Evolutionary conservation across 2,113 vertebrate genomes (phyloP), one percentile per base, ranked within the genome.

Genomic region (Syngnathus floridae): DNA sequence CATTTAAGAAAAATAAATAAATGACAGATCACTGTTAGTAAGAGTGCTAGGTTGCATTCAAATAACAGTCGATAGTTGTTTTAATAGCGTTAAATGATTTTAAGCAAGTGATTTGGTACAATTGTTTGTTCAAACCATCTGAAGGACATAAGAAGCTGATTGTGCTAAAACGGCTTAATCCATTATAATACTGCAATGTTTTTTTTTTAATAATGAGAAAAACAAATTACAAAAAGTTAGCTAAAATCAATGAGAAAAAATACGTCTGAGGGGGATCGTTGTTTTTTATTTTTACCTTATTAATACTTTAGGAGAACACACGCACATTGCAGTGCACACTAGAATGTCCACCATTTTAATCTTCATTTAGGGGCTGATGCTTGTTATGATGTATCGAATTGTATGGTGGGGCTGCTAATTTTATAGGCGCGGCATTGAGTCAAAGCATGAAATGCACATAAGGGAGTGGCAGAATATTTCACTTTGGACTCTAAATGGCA

Each of bases 401-500:
- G 17, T 26, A 11, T 22, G 10, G 10, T 12, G 51, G 13, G 37
- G 54, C 8, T 48, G 52, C 69, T 66, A 43, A 64, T 43, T 52
- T 49, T 63, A 61, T 36, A 48, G 17, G 9, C 37, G 62, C 1
- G 7, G 11, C 13, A 60, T n/a, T 26, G 63, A 70, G 51, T 71
- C 19, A 19, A 60, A 66, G 55, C 36, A 6, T 64, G 21, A 17
- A 65, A 46, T 37, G 65, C 4, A 61, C 65, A 64, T 52, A 64
- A 41, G 22, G 61, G 54, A 65, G 68, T 36, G 46, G 56, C 43
- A 37, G 61, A 4, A 9, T 65, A 68, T 57, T 78, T 80, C 74
- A 67, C 65, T 81, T 71, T 66, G 58, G 66, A 73, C 66, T 61
- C 45, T 72, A 77, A 75, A 71, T 82, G 74, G 64, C 71, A 54